Base-by-base conservation (phyloP, 2,888 invertebrate species). In the Neoascia interrupta region DNA sequence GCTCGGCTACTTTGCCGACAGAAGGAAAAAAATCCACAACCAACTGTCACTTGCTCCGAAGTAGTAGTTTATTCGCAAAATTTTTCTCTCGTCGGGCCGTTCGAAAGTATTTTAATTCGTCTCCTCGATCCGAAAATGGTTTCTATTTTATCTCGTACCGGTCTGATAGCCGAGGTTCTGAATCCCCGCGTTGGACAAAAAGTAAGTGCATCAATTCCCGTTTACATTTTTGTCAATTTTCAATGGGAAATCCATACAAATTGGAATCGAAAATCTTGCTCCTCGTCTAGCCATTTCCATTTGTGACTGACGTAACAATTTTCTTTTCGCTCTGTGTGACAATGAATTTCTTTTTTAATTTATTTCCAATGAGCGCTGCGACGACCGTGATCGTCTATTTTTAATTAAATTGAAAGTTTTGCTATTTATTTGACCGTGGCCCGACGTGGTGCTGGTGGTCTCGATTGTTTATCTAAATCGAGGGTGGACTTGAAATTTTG, bases 101-200 rank as follows among this genome's bases (percentile, higher is more conserved):
- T 23, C 26, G 28, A 43, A 63, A 63, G 84, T 88, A 21, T 4
- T 45, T 63, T 58, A 66, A 54, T 53, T 51, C 21, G 36, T 51
- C 51, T 45, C 19, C 23, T 10, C 18, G 13, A 28, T 5, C 28
- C 16, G 21, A 69, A 73, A 91, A 94, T 95, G 94, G 94, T 94
- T 90, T 93, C 93, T 86, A 91, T 95, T 89, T 91, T 95, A 89
- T 92, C 92, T 86, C 92, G 95, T 87, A 91, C 93, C 84, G 89
- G 93, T 86, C 90, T 91, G 88, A 89, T 94, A 85, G 92, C 92
- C 70, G 95, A 95, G 90, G 91, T 91, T 87, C 88, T 94, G 83
- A 90, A 92, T 84, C 89, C 93, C 81, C 92, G 92, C 89, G 92
- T 92, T 89, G 92, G 92, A 81, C 88, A 91, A 81, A 95, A 94